These are phyloP conservation scores for Biston stratarius DNA, from an alignment of 2,888 invertebrate species.

Conservation along the genomic window DNA sequence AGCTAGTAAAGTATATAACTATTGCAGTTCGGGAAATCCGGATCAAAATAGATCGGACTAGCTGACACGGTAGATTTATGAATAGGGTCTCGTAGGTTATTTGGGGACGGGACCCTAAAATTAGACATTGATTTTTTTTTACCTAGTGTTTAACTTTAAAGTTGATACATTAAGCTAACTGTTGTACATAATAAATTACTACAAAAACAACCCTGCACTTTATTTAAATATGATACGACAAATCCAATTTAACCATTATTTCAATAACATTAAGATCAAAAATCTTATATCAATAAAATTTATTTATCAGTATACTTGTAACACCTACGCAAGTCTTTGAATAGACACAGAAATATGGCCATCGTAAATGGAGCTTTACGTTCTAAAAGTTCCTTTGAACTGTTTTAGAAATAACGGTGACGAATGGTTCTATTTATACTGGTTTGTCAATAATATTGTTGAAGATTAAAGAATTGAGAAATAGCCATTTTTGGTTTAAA, in stretches of 20 bases:
- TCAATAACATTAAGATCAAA: conserved; percentile 14
- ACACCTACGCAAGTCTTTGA: conserved; percentile 46
- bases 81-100: too few species aligned
- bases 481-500: conserved; percentile 33
- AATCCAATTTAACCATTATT: neutral
- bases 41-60: too few species aligned
- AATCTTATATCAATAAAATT: conserved; percentile 5
- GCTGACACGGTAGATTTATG: too few species aligned
- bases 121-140: too few species aligned
- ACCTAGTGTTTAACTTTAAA: too few species aligned
- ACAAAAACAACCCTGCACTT: conserved; percentile 12
- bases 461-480: conserved; percentile 33
- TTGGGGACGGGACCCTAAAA: too few species aligned
- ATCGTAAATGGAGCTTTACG: conserved; percentile 17
- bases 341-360: conserved; percentile 33
- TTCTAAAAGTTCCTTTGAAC: conserved; percentile 17
- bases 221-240: neutral
- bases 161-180: neutral
- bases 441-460: conserved; percentile 35
- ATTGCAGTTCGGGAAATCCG: too few species aligned
- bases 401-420: conserved; percentile 26
- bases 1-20: too few species aligned
- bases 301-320: conserved; percentile 12
- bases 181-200: conserved; percentile 27
- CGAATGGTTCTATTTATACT: conserved; percentile 23